Evolutionary conservation across 2,888 invertebrate species (phyloP).

Genomic region (Chrysomela aeneicollis): DNA sequence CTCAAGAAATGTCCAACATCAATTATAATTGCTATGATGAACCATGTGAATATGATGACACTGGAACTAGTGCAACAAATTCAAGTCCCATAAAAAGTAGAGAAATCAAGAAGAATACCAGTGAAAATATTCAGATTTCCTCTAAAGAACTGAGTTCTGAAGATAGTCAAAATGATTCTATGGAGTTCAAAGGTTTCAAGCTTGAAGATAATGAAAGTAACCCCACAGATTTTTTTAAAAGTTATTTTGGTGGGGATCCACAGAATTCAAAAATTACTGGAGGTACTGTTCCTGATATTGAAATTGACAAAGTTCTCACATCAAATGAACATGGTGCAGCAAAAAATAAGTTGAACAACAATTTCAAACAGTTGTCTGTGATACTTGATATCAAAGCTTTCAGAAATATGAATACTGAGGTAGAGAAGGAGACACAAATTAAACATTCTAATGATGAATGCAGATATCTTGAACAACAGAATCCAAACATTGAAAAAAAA

Average conservation of each 20-base stretch:
- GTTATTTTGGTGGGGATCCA: not conserved
- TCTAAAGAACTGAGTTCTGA: not conserved
- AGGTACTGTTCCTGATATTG: not conserved
- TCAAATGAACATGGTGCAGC: not conserved
- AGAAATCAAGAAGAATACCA: not conserved
- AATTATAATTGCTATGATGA: conserved; percentile 35
- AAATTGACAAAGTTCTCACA: not conserved
- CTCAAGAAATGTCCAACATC: conserved; percentile 38
- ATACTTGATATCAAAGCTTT: not conserved
- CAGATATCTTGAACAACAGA: conserved; percentile 37
- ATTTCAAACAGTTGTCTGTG: not conserved
- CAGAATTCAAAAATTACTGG: not conserved
- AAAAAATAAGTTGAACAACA: not conserved
- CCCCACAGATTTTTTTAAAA: not conserved
- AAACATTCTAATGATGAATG: conserved; percentile 26
- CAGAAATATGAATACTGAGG: not conserved
- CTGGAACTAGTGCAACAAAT: conserved; percentile 4
- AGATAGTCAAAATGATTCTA: conserved; percentile 6
- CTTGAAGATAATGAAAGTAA: not conserved
- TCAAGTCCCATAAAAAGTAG: not conserved
- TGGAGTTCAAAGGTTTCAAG: conserved; percentile 2
- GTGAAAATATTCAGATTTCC: not conserved
- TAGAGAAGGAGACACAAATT: not conserved
- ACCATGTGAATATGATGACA: conserved; percentile 44
- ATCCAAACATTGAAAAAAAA: conserved; percentile 28